Percentiles rank a stretch among this genome's conserved stretches.
Conservation (phyloP, 2,113 vertebrate species). For the Indicator maculatus region DNA sequence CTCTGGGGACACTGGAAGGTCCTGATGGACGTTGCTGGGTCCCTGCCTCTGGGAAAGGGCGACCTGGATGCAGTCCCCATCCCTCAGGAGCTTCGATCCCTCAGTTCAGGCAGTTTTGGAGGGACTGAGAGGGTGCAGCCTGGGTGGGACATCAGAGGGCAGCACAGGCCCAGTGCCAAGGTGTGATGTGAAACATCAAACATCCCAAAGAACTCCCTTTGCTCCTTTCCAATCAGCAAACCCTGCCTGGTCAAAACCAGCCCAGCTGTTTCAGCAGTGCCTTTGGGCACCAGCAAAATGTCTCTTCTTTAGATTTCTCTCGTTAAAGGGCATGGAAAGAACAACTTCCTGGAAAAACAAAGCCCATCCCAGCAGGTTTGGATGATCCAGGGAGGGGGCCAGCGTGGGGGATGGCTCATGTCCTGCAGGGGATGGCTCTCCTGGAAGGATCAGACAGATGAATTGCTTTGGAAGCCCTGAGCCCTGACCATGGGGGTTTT, state of each 20-base stretch:
- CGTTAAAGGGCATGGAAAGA: neutral
- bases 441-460: neutral
- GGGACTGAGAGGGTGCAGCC: fast-evolving
- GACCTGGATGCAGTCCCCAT: fast-evolving
- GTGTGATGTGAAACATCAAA: neutral
- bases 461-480: fast-evolving
- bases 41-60: neutral
- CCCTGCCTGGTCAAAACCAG: neutral
- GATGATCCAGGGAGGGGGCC: neutral
- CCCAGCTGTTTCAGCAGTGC: neutral
- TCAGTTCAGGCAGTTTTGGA: neutral
- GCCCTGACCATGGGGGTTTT: neutral
- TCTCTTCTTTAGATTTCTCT: neutral
- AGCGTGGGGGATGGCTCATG: neutral
- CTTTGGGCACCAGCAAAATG: neutral
- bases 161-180: fast-evolving
- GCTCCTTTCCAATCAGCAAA: neutral
- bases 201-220: neutral
- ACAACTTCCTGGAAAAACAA: neutral
- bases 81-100: neutral
- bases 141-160: neutral
- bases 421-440: neutral
- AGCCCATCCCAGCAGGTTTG: neutral
- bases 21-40: neutral
- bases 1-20: neutral